Evolutionary conservation across 2,888 invertebrate genomes (phyloP).

Genomic region (Leucoma salicis): DNA sequence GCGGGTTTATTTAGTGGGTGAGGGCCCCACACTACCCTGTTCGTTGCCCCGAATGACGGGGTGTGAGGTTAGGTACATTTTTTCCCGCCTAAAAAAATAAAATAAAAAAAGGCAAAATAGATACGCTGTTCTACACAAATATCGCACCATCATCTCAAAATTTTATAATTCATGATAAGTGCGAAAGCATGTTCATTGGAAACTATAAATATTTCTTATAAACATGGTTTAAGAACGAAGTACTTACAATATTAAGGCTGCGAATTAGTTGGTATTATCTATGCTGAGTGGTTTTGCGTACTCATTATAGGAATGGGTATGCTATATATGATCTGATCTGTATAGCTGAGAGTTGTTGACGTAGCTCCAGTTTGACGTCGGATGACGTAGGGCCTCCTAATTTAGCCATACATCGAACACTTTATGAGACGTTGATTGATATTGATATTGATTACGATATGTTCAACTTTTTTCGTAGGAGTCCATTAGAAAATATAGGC

Average conservation of each 20-base stretch:
- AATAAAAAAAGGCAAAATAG: no score
- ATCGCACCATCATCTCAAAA: no score
- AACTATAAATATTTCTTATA: neutral
- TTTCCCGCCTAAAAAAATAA: no score
- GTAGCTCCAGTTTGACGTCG: conserved; percentile 17
- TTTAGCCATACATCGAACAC: conserved; percentile 6
- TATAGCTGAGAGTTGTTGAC: conserved; percentile 18
- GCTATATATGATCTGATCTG: conserved; percentile 16
- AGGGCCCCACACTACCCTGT: no score
- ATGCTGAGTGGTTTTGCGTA: conserved; percentile 26
- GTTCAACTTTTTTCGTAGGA: neutral
- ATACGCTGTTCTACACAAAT: no score
- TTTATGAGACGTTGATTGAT: conserved; percentile 12
- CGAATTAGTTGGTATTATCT: conserved; percentile 22
- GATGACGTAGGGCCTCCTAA: conserved; percentile 19
- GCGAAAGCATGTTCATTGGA: neutral
- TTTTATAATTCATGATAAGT: no score
- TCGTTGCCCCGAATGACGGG: no score
- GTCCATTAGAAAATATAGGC: neutral
- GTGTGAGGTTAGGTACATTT: no score
- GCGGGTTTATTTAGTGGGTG: no score
- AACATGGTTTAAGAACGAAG: neutral
- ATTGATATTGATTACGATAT: conserved; percentile 2
- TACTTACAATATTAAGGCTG: no score
- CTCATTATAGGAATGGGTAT: conserved; percentile 52